phyloP scores from a whole-genome alignment of 2,797 vertebrate species.

The Streptopelia turtur region DNA sequence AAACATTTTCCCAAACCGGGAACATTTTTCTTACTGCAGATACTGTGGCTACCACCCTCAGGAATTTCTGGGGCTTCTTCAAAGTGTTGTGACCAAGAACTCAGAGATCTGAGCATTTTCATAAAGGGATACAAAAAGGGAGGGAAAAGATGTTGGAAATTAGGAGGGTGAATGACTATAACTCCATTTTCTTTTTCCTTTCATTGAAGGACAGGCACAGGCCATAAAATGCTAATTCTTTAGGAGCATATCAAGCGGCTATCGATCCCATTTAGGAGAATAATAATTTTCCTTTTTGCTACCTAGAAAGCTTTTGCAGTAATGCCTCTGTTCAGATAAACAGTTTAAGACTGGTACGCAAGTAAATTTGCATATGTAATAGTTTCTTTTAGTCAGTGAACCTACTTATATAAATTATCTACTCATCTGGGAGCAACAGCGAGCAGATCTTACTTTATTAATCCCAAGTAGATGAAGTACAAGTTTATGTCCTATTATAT shows the following conservation, averaged over 20 bases:
- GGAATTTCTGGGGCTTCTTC: neutral
- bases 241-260: neutral
- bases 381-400: neutral
- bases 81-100: neutral
- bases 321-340: neutral
- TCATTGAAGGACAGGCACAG: neutral
- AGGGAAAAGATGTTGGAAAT: fast-evolving
- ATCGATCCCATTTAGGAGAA: neutral
- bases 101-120: neutral
- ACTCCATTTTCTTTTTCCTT: neutral
- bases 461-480: neutral
- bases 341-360: neutral
- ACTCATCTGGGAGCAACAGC: neutral
- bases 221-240: neutral
- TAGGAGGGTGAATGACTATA: neutral
- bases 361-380: neutral
- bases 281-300: neutral
- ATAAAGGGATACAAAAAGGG: neutral
- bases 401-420: neutral
- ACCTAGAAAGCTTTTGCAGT: neutral
- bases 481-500: neutral
- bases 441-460: neutral
- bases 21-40: neutral
- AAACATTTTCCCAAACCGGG: neutral
- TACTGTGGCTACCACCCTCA: neutral